Evolutionary conservation across 1,140 invertebrate species (phyloP).

Genomic region (Batillaria attramentaria): DNA sequence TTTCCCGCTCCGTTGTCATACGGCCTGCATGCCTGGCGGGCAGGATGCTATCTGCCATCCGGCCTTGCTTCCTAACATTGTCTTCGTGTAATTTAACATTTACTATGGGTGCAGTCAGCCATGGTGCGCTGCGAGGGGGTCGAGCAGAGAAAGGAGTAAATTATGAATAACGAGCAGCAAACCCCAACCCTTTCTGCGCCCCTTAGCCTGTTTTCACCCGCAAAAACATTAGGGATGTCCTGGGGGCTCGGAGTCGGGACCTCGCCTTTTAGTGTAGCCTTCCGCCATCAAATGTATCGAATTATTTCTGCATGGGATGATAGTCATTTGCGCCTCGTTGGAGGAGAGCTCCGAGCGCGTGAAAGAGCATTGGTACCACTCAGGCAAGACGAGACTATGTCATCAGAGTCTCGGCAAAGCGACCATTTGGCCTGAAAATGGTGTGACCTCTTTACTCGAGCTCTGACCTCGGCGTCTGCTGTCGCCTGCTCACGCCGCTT

Average conservation of each 20-base stretch:
- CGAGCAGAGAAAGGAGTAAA: conserved; percentile 1
- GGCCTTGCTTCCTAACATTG: neutral
- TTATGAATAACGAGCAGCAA: conserved; percentile 22
- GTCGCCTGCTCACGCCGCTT: neutral
- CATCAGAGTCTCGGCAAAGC: neutral
- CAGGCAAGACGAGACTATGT: conserved; percentile 17
- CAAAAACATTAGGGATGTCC: conserved; percentile 13
- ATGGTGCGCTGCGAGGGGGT: neutral
- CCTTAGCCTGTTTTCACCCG: conserved; percentile 6
- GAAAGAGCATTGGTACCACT: conserved; percentile 18
- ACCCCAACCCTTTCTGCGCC: conserved; percentile 1
- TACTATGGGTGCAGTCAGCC: conserved; percentile 11
- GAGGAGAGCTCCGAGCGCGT: neutral
- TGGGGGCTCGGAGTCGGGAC: neutral
- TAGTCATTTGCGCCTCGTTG: conserved; percentile 16
- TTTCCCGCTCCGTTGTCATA: too few relatives aligned
- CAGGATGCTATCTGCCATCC: too few relatives aligned
- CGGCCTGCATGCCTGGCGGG: too few relatives aligned
- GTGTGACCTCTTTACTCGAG: conserved; percentile 12
- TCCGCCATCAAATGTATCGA: conserved; percentile 15
- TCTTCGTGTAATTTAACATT: neutral
- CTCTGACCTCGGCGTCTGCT: conserved; percentile 27
- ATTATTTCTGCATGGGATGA: conserved; percentile 26
- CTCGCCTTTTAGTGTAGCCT: neutral
- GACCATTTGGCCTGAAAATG: neutral